Percentiles rank a stretch among this genome's conserved stretches.
phyloP scores from a whole-genome alignment of 1,140 invertebrate genomes.

The Melitaea cinxia region DNA sequence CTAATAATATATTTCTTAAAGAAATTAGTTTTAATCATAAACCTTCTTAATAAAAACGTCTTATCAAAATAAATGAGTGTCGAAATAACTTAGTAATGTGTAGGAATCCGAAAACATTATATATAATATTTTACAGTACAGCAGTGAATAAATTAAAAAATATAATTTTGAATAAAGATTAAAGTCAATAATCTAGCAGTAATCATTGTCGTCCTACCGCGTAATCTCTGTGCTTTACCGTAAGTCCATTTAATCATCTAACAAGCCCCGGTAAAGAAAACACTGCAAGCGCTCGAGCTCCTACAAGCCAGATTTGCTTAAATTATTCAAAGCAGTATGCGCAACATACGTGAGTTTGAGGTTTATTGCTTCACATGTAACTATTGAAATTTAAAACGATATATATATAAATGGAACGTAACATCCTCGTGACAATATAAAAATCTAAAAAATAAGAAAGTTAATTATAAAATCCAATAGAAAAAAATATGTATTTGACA shows the following conservation, averaged over 20 bases:
- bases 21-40: no score
- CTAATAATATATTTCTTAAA: no score
- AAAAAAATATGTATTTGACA: no score
- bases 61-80: no score
- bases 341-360: slow-evolving; percentile 33
- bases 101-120: no score
- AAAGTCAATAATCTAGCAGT: neutral
- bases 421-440: neutral
- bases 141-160: neutral
- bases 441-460: no score
- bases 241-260: slow-evolving; percentile 67
- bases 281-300: slow-evolving; percentile 38
- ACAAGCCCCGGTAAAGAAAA: slow-evolving; percentile 54
- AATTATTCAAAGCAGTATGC: slow-evolving; percentile 61
- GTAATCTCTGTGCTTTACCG: slow-evolving; percentile 55
- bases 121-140: no score
- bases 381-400: neutral
- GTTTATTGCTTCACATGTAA: slow-evolving; percentile 20
- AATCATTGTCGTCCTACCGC: slow-evolving; percentile 35
- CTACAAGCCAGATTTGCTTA: slow-evolving; percentile 52
- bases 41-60: no score
- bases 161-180: neutral
- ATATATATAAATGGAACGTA: neutral
- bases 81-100: no score
- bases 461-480: neutral